Conservation (phyloP, 2,113 vertebrate genomes). For the Poicephalus gulielmi region DNA sequence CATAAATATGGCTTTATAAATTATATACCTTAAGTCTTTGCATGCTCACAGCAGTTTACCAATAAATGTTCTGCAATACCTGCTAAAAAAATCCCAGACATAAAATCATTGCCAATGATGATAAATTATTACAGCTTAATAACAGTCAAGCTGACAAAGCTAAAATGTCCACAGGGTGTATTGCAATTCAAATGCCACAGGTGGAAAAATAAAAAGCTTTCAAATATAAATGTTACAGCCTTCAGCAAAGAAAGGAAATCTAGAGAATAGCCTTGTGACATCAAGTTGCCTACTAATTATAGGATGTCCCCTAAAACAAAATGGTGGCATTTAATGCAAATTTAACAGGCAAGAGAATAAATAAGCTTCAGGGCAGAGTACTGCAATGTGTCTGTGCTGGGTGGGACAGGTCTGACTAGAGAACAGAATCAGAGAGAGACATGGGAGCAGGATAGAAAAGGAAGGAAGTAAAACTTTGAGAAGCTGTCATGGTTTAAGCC, state of each 20-base stretch:
- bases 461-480: background rate
- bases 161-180: conserved; percentile 21
- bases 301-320: background rate
- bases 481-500: background rate
- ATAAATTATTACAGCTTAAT: conserved; percentile 31
- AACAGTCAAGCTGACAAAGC: conserved; percentile 52
- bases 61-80: conserved; percentile 11
- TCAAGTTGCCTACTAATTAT: accelerated
- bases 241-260: background rate
- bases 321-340: background rate
- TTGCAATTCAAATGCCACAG: background rate
- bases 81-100: background rate
- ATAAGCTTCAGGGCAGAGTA: background rate
- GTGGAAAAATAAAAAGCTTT: conserved; percentile 40
- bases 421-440: background rate
- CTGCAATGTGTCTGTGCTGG: background rate
- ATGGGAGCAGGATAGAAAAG: background rate
- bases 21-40: conserved; percentile 23
- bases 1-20: conserved; percentile 50
- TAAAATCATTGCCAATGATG: conserved; percentile 28
- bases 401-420: background rate
- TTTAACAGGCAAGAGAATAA: background rate
- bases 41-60: conserved; percentile 28
- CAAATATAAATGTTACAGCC: background rate
- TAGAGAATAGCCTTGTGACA: background rate